Conservation (phyloP, 2,797 vertebrate genomes). For the Erethizon dorsatum region DNA sequence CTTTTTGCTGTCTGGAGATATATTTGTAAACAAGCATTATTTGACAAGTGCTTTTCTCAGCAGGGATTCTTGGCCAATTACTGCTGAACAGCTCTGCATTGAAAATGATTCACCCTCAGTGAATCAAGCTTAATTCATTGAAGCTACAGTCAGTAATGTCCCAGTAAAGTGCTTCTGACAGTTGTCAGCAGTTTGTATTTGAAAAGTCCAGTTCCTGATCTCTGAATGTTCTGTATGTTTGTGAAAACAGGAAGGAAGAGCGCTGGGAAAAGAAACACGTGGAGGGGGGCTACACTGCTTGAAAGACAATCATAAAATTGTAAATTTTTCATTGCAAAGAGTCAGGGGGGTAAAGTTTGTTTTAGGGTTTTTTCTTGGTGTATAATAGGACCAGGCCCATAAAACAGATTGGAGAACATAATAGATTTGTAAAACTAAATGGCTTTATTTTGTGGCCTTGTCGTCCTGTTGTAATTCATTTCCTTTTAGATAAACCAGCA, state of each 20-base stretch:
- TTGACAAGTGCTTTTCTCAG: constrained; percentile 88
- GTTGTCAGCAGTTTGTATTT: constrained; percentile 75
- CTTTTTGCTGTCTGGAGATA: constrained; percentile 83
- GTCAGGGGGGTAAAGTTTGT: constrained; percentile 63
- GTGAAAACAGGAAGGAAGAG: background rate
- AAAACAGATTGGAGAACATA: constrained; percentile 78
- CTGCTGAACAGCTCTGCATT: constrained; percentile 80
- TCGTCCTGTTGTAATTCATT: constrained; percentile 79
- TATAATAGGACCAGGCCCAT: constrained; percentile 75
- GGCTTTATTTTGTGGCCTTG: constrained; percentile 81
- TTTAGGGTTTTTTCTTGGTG: constrained; percentile 54
- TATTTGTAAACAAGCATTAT: constrained; percentile 90
- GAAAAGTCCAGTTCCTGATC: constrained; percentile 78
- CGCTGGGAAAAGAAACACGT: background rate
- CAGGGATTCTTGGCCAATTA: constrained; percentile 84
- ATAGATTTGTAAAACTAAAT: constrained; percentile 83
- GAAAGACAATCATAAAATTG: constrained; percentile 71
- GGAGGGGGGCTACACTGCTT: background rate
- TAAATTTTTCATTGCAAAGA: constrained; percentile 63
- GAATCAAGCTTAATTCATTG: constrained; percentile 75
- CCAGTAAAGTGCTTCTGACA: constrained; percentile 15
- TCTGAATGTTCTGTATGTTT: constrained; percentile 55
- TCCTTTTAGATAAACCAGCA: constrained; percentile 75
- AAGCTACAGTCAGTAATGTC: constrained; percentile 54
- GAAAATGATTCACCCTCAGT: constrained; percentile 85